phyloP scores from a whole-genome alignment of 2,888 invertebrate species.

The Thumatha senex region DNA sequence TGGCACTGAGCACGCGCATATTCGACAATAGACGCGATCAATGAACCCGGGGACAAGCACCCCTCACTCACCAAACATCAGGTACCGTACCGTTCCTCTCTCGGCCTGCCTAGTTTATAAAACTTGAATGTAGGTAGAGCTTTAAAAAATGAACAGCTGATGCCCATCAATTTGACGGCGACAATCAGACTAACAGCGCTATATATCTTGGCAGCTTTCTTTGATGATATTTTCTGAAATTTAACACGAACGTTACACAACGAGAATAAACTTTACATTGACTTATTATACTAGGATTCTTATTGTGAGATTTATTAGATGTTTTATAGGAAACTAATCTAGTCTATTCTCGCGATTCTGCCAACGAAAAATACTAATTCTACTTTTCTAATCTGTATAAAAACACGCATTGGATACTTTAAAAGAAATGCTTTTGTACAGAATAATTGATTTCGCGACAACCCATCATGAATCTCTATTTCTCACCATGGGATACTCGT shows the following conservation, averaged over 20 bases:
- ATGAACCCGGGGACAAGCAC: constrained; percentile 64
- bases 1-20: constrained; percentile 68
- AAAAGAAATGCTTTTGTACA: no score
- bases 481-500: no score
- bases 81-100: constrained; percentile 49
- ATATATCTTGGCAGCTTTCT: not conserved
- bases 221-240: not conserved
- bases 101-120: constrained; percentile 22
- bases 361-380: no score
- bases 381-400: no score
- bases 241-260: no score
- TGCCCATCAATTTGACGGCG: constrained; percentile 1
- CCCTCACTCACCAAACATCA: constrained; percentile 55
- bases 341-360: no score
- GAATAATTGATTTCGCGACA: no score
- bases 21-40: constrained; percentile 72
- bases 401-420: no score
- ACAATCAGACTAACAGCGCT: not conserved
- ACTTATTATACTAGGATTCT: not conserved
- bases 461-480: no score
- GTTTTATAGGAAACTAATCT: no score
- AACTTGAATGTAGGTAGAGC: constrained; percentile 6
- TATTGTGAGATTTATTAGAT: not conserved
- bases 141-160: constrained; percentile 31
- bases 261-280: not conserved